Evolutionary conservation across 1,140 invertebrate species (phyloP).

Genomic region (Bombus vancouverensis): DNA sequence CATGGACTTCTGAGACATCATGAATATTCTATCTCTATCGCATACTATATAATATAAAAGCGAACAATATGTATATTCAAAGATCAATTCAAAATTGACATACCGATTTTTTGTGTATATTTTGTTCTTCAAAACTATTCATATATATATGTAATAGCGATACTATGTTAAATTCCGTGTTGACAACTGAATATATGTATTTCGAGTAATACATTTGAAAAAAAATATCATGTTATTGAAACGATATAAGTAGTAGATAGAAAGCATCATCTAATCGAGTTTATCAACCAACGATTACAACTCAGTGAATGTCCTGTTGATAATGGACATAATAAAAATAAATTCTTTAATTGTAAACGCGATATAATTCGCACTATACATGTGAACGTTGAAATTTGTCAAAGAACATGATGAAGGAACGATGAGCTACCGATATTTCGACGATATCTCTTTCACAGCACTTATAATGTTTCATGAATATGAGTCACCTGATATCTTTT

Average conservation of each 20-base stretch:
- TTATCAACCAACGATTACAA: constrained; percentile 13
- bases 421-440: background rate
- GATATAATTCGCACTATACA: background rate
- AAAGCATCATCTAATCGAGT: background rate
- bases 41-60: background rate
- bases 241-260: background rate
- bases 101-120: background rate
- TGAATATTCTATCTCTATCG: no score
- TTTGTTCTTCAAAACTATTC: background rate
- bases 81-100: background rate
- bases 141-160: background rate
- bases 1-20: background rate
- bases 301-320: background rate
- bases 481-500: background rate
- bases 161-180: background rate
- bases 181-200: constrained; percentile 16
- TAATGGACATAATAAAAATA: background rate
- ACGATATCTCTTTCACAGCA: background rate
- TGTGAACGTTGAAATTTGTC: background rate
- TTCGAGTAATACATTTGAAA: background rate
- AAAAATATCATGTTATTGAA: background rate
- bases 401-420: background rate
- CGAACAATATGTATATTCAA: background rate
- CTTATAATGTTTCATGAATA: background rate
- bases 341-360: background rate